Evolutionary conservation across 2,797 vertebrate genomes (phyloP), one percentile per base, ranked within the genome.

Genomic region (Gymnodraco acuticeps): DNA sequence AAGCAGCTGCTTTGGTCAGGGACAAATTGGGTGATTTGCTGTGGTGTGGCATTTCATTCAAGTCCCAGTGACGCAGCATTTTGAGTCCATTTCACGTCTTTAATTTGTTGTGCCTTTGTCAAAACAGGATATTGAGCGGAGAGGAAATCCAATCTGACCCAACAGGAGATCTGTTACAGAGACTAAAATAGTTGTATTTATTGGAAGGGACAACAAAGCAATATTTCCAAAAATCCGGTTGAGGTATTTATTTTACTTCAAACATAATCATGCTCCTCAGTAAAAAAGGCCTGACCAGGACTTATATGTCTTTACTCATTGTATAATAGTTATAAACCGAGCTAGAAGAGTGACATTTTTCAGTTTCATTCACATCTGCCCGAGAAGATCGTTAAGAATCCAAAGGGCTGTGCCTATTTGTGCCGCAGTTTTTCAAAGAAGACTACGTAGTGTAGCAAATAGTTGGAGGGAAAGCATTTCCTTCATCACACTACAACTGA

Each of bases 1-100:
- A n/a, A 48, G 53, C 67, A 48, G 61, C 65, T 74, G 71, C 70
- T 17, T 65, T 23, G 48, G 54, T 70, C 42, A 48, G 54, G 19
- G 15, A 52, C 53, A 64, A 47, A 27, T 27, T 14, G 41, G 19
- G 33, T 69, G 70, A 64, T 69, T 58, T 59, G 53, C 50, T 19
- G 31, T 45, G 11, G 23, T 10, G n/a, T 8, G 2, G 58, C 43
- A 14, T 19, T 15, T 56, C 50, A 70, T 13, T 75, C 41, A 58
- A 20, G 46, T 63, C 31, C 20, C 47, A 59, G 42, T 76, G 73
- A 72, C 13, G 41, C 63, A 46, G 45, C 52, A 38, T 33, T 9
- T 50, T 63, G 2, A 20, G 43, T 51, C 15, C n/a, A 27, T 2
- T 15, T 58, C 43, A 20, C 11, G 41, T 17, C 19, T 54, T 62